Conservation (phyloP, 1,140 invertebrate species). For the Drosophila obscura region DNA sequence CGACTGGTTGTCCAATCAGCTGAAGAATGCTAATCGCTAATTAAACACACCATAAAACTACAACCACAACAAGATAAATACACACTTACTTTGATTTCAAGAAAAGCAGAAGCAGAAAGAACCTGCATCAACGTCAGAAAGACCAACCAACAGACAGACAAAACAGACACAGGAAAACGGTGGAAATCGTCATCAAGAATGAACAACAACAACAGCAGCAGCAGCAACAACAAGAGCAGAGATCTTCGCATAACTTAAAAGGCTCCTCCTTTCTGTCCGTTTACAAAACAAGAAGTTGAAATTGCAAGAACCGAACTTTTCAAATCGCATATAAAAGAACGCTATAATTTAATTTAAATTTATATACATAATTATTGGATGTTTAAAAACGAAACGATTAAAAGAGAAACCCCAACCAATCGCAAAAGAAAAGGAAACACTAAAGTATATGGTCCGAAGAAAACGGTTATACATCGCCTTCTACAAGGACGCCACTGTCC, state of each 20-base stretch:
- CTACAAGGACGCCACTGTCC: too few relatives aligned
- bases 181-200: slow-evolving; percentile 27
- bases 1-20: slow-evolving; percentile 98
- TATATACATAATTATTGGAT: slow-evolving; percentile 75
- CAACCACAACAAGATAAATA: slow-evolving; percentile 53
- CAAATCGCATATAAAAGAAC: slow-evolving; percentile 72
- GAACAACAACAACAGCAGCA: slow-evolving; percentile 7
- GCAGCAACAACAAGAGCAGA: slow-evolving; percentile 49
- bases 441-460: slow-evolving; percentile 77
- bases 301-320: slow-evolving; percentile 53
- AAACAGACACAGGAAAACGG: slow-evolving; percentile 14
- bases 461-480: too few relatives aligned
- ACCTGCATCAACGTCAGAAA: slow-evolving; percentile 28
- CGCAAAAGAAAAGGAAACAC: slow-evolving; percentile 44
- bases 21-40: slow-evolving; percentile 94
- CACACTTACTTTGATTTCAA: slow-evolving; percentile 47
- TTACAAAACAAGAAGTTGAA: slow-evolving; percentile 40
- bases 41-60: slow-evolving; percentile 48
- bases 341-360: slow-evolving; percentile 80
- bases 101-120: slow-evolving; percentile 30
- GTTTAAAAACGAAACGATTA: slow-evolving; percentile 54
- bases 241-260: slow-evolving; percentile 54
- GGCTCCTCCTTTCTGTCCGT: slow-evolving; percentile 28
- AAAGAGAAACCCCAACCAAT: slow-evolving; percentile 48
- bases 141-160: slow-evolving; percentile 30